Conservation (phyloP, 2,797 vertebrate genomes). For the Euthynnus affinis region DNA sequence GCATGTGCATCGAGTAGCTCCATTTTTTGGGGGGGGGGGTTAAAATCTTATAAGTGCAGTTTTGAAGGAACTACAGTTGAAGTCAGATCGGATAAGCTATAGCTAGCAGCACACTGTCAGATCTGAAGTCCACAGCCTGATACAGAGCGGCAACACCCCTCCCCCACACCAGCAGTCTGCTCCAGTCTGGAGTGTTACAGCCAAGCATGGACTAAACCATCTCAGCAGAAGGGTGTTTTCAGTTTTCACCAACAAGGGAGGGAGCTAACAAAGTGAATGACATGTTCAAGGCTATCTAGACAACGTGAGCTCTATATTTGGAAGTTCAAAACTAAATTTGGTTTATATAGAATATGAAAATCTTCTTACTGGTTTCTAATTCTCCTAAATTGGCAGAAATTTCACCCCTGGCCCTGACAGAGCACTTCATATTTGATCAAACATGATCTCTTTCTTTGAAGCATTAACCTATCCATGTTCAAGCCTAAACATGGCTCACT, state of each 20-base stretch:
- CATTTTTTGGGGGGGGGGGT: constrained; percentile 15
- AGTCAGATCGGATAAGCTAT: constrained; percentile 39
- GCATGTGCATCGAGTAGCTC: constrained; percentile 4
- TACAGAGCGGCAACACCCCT: constrained; percentile 70
- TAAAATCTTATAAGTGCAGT: constrained; percentile 12
- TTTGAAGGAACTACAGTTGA: constrained; percentile 17
- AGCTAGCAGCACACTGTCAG: constrained; percentile 73
- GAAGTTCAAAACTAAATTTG: constrained; percentile 22
- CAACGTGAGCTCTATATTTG: not conserved
- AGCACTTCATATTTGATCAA: constrained; percentile 3
- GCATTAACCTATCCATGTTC: not conserved
- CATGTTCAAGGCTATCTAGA: constrained; percentile 20
- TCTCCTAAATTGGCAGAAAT: constrained; percentile 12
- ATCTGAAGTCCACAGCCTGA: constrained; percentile 62
- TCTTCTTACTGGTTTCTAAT: not conserved
- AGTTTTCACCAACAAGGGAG: constrained; percentile 45
- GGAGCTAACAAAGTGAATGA: constrained; percentile 46
- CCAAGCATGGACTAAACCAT: constrained; percentile 82
- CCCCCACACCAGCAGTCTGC: constrained; percentile 80
- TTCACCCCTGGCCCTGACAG: constrained; percentile 8
- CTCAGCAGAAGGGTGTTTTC: constrained; percentile 63
- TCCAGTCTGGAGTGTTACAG: constrained; percentile 81
- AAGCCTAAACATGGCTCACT: not conserved
- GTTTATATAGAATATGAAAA: not conserved
- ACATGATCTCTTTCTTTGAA: constrained; percentile 16